Conservation (phyloP, 2,113 vertebrate genomes). For the Scytalopus superciliaris region DNA sequence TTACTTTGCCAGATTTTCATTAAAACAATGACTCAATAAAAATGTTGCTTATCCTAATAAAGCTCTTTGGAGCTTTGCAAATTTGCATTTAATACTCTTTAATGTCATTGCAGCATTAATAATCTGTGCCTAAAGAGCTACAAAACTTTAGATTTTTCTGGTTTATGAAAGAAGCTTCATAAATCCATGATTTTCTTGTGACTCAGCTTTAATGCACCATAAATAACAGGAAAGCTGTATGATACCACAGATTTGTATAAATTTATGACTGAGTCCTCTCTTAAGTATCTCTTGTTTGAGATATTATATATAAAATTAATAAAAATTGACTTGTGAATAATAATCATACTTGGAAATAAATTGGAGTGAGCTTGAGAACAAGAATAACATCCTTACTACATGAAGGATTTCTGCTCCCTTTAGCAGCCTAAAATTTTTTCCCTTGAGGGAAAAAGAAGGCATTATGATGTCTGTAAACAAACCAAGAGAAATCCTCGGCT, state of each 20-base stretch:
- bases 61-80: conserved; percentile 66
- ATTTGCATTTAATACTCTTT: conserved; percentile 75
- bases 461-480: background rate
- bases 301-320: background rate
- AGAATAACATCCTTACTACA: background rate
- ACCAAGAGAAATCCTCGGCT: background rate
- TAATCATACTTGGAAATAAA: background rate
- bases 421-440: background rate
- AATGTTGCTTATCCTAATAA: conserved; percentile 68
- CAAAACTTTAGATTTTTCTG: conserved; percentile 59
- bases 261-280: background rate
- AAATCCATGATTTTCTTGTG: conserved; percentile 1
- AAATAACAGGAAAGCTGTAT: conserved; percentile 10
- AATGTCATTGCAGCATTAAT: conserved; percentile 72
- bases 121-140: conserved; percentile 72
- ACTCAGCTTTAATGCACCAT: conserved; percentile 20
- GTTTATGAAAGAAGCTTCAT: conserved; percentile 63
- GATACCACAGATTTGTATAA: background rate
- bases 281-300: background rate
- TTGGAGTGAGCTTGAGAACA: background rate
- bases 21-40: conserved; percentile 72
- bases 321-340: background rate
- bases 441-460: background rate
- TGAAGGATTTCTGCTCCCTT: background rate
- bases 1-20: conserved; percentile 70